Conservation (phyloP, 2,888 invertebrate genomes). For the Hyposoter dolosus region DNA sequence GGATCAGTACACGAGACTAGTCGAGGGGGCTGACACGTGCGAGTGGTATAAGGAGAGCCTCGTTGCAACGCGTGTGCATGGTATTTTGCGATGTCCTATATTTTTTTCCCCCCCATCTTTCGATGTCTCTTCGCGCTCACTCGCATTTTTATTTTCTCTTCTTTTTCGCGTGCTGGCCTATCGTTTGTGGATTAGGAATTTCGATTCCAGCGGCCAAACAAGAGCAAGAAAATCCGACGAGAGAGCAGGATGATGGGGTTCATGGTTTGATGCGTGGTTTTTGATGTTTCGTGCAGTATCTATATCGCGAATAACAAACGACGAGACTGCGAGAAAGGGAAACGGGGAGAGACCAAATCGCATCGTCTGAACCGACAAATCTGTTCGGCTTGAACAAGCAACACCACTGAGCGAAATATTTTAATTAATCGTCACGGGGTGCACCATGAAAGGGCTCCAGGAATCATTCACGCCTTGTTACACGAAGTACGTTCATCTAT, state of each 20-base stretch:
- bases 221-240: slow-evolving; percentile 11
- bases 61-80: slow-evolving; percentile 60
- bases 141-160: not conserved
- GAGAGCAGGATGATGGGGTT: not conserved
- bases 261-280: slow-evolving; percentile 5
- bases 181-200: slow-evolving; percentile 55
- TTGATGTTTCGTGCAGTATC: slow-evolving; percentile 42
- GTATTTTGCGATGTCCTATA: slow-evolving; percentile 44
- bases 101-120: not conserved
- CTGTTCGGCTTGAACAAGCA: slow-evolving; percentile 32
- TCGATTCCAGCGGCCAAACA: slow-evolving; percentile 13
- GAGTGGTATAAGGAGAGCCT: slow-evolving; percentile 39
- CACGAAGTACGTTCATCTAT: not conserved
- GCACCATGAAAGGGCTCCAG: not conserved
- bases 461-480: slow-evolving; percentile 13
- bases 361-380: slow-evolving; percentile 47
- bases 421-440: slow-evolving; percentile 48
- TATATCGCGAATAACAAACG: slow-evolving; percentile 7
- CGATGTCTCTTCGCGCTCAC: slow-evolving; percentile 6
- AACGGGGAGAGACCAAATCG: slow-evolving; percentile 3
- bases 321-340: slow-evolving; percentile 5
- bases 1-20: slow-evolving; percentile 9
- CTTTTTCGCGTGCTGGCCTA: not conserved
- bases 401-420: slow-evolving; percentile 41
- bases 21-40: slow-evolving; percentile 58